Percentiles rank a stretch among this genome's conserved stretches.
These are phyloP conservation scores for Anagrus nilaparvatae DNA, from an alignment of 1,140 invertebrate genomes.

Conservation along the genomic window DNA sequence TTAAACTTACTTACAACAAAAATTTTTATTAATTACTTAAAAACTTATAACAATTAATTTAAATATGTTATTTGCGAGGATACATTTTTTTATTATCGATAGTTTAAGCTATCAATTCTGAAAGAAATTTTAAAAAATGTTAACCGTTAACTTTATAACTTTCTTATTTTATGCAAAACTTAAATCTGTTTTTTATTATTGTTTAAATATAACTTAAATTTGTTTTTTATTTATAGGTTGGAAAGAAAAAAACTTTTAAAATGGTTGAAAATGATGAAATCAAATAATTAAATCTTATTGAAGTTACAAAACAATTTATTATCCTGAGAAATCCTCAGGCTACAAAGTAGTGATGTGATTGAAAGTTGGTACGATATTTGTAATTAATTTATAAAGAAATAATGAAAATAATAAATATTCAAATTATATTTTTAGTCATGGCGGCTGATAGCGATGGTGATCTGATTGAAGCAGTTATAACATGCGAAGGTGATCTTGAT, in stretches of 20 bases:
- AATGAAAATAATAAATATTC: constrained; percentile 11
- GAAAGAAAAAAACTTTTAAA: not conserved
- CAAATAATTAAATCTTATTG: too few species aligned
- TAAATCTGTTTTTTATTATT: constrained; percentile 4
- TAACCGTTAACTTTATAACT: too few species aligned
- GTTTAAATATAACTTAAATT: too few species aligned
- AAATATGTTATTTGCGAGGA: too few species aligned
- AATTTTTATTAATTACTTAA: too few species aligned
- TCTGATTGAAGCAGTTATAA: constrained; percentile 63
- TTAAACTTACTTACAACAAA: too few species aligned
- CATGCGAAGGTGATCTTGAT: constrained; percentile 67
- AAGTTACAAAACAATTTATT: too few species aligned
- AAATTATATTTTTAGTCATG: constrained; percentile 45
- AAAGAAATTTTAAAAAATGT: too few species aligned
- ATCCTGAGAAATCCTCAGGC: constrained; percentile 36
- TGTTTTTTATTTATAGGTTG: not conserved
- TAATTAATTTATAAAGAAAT: constrained; percentile 9
- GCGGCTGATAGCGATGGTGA: constrained; percentile 66
- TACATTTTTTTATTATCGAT: too few species aligned
- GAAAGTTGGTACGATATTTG: constrained; percentile 38
- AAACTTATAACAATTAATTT: too few species aligned
- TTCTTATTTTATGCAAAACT: not conserved
- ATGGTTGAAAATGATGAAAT: too few species aligned
- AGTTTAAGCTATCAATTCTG: too few species aligned
- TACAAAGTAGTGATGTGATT: constrained; percentile 44